A percentile compares a stretch with the other conserved stretches of the same genome.
These are phyloP conservation scores for Zoanthus sociatus DNA, from an alignment of 92 coral and sea anemone genomes.

Conservation along the genomic window DNA sequence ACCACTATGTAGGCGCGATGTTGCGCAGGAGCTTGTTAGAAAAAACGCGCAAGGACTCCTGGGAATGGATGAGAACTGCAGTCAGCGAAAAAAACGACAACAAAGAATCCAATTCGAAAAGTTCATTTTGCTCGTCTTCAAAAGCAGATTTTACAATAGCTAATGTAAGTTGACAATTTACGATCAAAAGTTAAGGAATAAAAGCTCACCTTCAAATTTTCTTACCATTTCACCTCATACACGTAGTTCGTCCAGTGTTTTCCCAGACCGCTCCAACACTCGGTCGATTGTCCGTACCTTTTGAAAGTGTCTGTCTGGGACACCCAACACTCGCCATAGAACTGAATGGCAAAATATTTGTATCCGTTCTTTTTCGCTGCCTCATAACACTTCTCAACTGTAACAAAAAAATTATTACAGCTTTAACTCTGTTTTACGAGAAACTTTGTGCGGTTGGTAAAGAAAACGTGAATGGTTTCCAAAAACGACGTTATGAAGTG, in stretches of 20 bases:
- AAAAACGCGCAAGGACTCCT: too few species aligned
- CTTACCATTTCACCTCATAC: conserved; percentile 37
- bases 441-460: not conserved
- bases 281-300: conserved; percentile 8
- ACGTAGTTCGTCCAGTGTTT: conserved; percentile 41
- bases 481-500: not conserved
- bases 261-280: conserved; percentile 40
- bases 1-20: too few species aligned
- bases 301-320: not conserved
- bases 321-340: conserved; percentile 67
- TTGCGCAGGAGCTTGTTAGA: too few species aligned
- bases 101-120: too few species aligned
- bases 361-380: conserved; percentile 21
- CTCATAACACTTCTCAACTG: conserved; percentile 41
- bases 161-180: not conserved
- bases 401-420: not conserved
- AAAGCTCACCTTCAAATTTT: not conserved
- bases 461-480: too few species aligned
- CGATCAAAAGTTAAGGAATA: not conserved
- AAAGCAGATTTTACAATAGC: not conserved
- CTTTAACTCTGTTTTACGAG: not conserved
- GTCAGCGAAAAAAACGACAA: too few species aligned
- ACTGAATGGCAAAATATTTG: conserved; percentile 57
- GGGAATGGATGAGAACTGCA: too few species aligned
- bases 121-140: not conserved